These are phyloP conservation scores for Cyanocitta stelleri DNA, from an alignment of 2,113 vertebrate genomes.

Conservation along the genomic window DNA sequence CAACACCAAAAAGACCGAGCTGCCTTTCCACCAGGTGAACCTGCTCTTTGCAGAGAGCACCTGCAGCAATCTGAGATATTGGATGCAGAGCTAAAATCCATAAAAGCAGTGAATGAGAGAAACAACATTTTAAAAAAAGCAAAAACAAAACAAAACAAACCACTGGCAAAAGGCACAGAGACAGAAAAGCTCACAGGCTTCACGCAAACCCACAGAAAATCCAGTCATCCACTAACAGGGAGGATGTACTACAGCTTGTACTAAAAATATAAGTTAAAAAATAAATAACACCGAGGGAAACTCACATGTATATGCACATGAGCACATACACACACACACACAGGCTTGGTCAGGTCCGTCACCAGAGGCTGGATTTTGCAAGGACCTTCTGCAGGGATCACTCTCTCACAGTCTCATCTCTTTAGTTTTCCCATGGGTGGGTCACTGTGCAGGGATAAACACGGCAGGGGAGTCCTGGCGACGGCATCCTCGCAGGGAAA, in stretches of 20 bases:
- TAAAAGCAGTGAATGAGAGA: not conserved
- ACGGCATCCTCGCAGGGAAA: not conserved
- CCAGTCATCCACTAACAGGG: not conserved
- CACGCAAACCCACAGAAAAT: not conserved
- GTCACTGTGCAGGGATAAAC: not conserved
- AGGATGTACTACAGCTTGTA: not conserved
- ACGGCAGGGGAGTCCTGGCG: constrained; percentile 2
- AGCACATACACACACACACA: not conserved
- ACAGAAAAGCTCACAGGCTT: constrained; percentile 4
- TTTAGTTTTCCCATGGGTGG: constrained; percentile 19
- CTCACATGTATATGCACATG: not conserved
- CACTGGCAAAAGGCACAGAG: constrained; percentile 51
- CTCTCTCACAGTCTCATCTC: not conserved
- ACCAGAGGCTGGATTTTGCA: not conserved
- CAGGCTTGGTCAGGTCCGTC: not conserved
- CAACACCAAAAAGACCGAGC: not conserved
- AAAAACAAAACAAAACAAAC: not conserved
- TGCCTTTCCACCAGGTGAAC: not conserved
- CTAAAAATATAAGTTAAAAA: constrained; percentile 15
- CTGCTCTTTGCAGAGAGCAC: not conserved
- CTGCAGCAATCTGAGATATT: not conserved
- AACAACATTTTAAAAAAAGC: not conserved
- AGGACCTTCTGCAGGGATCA: not conserved
- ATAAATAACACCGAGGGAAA: not conserved
- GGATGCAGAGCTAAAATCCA: not conserved